Evolutionary conservation across 2,113 vertebrate genomes (phyloP).

Genomic region (Anthoscopus minutus): DNA sequence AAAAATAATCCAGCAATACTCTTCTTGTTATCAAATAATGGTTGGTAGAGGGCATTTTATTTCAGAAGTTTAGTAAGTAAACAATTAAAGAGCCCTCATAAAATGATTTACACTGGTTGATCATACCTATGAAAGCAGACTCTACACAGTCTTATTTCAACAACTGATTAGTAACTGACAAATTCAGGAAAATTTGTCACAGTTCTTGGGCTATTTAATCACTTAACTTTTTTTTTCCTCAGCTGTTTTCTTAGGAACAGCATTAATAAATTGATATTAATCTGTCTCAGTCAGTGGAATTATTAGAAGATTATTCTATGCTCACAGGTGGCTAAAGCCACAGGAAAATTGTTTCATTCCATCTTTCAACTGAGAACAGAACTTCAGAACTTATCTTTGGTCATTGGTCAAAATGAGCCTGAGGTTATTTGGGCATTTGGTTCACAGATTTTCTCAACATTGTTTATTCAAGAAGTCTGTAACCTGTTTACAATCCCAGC

Average conservation of each 20-base stretch:
- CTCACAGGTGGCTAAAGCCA: slow-evolving; percentile 20
- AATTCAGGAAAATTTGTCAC: background rate
- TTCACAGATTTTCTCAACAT: slow-evolving; percentile 39
- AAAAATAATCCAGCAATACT: background rate
- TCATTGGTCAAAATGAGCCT: slow-evolving; percentile 44
- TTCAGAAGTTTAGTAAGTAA: background rate
- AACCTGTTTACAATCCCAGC: slow-evolving; percentile 27
- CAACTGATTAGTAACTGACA: background rate
- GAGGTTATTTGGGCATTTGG: slow-evolving; percentile 54
- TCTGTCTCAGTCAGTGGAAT: background rate
- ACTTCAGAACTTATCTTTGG: slow-evolving; percentile 1
- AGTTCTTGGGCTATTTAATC: background rate
- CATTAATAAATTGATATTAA: background rate
- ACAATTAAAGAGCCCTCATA: background rate
- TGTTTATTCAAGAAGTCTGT: slow-evolving; percentile 14
- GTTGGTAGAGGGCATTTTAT: background rate
- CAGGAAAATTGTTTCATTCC: background rate
- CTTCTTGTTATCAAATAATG: background rate
- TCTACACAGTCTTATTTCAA: background rate
- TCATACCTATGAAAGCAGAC: background rate
- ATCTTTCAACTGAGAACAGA: background rate
- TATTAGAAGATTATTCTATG: background rate
- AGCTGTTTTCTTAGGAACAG: background rate
- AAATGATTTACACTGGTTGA: background rate
- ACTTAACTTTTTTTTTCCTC: too few species aligned